These are phyloP conservation scores for Geotrypetes seraphini DNA, from an alignment of 2,797 vertebrate genomes.

Conservation along the genomic window DNA sequence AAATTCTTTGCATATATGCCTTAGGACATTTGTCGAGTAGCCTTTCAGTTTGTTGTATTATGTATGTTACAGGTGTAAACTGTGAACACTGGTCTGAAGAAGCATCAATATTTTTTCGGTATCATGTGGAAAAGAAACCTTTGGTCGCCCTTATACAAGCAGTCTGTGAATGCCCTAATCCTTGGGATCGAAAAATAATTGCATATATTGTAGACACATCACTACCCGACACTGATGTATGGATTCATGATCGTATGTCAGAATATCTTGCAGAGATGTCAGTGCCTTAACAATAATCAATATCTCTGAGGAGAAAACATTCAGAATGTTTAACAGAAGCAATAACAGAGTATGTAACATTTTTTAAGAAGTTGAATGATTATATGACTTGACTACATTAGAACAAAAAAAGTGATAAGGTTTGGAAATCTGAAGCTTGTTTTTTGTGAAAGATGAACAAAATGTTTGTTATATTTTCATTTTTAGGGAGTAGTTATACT, in stretches of 20 bases:
- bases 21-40: no score
- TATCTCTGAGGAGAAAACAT: constrained; percentile 28
- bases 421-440: constrained; percentile 25
- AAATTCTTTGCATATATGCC: no score
- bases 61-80: constrained; percentile 63
- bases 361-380: constrained; percentile 29
- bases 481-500: no score
- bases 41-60: no score
- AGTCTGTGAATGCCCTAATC: constrained; percentile 51
- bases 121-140: constrained; percentile 79
- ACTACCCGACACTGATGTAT: constrained; percentile 66
- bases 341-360: constrained; percentile 27
- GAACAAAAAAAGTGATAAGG: constrained; percentile 24
- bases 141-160: constrained; percentile 78
- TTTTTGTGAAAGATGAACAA: constrained; percentile 41
- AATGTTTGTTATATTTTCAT: no score
- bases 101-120: constrained; percentile 81
- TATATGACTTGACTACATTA: constrained; percentile 34
- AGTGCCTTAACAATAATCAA: constrained; percentile 44
- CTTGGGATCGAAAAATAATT: constrained; percentile 65
- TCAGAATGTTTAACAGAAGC: constrained; percentile 30
- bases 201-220: constrained; percentile 85
- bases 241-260: constrained; percentile 85
- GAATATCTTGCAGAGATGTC: constrained; percentile 57
- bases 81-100: constrained; percentile 78